Conservation (phyloP, 1,140 invertebrate species). For the Rhynchophorus ferrugineus region DNA sequence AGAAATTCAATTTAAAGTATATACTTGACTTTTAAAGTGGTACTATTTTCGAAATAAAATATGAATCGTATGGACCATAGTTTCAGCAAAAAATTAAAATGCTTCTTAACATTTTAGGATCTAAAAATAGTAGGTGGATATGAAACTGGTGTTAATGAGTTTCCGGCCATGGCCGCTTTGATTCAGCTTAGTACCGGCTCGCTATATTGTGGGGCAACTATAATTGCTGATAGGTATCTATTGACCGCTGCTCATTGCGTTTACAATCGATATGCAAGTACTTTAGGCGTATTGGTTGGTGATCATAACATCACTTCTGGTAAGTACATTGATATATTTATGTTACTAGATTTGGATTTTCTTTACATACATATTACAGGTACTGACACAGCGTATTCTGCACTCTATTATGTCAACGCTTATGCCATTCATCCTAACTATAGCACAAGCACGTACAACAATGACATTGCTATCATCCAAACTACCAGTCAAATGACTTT, state of each 20-base stretch:
- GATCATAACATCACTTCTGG: slow-evolving; percentile 30
- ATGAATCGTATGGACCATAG: no score
- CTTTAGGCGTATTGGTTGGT: slow-evolving; percentile 50
- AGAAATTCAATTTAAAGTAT: no score
- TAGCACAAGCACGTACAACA: slow-evolving; percentile 37
- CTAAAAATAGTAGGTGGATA: slow-evolving; percentile 52
- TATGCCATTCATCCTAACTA: slow-evolving; percentile 43
- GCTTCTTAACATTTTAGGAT: neutral
- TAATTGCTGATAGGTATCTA: slow-evolving; percentile 53
- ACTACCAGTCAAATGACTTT: slow-evolving; percentile 45
- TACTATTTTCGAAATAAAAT: no score
- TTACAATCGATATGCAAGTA: slow-evolving; percentile 4
- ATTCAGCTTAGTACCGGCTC: slow-evolving; percentile 37
- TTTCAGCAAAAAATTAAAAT: no score
- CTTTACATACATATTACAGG: slow-evolving; percentile 33
- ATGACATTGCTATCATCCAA: slow-evolving; percentile 58
- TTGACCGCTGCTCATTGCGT: slow-evolving; percentile 66
- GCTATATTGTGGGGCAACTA: slow-evolving; percentile 56
- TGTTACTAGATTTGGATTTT: neutral
- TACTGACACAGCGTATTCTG: slow-evolving; percentile 35
- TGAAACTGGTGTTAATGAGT: slow-evolving; percentile 54
- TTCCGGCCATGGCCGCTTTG: slow-evolving; percentile 57
- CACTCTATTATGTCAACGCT: slow-evolving; percentile 31
- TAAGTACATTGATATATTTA: slow-evolving; percentile 1
- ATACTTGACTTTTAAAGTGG: no score